Evolutionary conservation across 2,113 vertebrate genomes (phyloP).

Genomic region (Hippocampus mohnikei): DNA sequence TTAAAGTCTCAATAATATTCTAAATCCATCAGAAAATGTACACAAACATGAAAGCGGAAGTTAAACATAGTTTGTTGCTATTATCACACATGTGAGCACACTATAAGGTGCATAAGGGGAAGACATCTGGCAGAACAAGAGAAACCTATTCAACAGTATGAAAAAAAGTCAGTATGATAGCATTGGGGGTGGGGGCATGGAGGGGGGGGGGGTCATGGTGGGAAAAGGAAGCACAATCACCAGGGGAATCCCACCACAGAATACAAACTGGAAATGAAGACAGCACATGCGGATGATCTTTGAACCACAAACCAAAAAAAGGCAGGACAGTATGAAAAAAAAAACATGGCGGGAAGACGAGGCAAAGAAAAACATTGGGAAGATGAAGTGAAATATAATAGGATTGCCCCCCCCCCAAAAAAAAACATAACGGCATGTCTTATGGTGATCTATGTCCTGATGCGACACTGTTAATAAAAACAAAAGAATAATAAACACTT

Average conservation of each 20-base stretch:
- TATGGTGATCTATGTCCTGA: constrained; percentile 1
- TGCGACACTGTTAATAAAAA: constrained; percentile 19
- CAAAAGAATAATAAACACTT: not conserved
- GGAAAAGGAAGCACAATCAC: constrained; percentile 57
- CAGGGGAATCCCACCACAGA: constrained; percentile 59
- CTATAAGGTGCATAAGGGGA: not conserved
- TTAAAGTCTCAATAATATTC: not conserved
- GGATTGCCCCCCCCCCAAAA: not conserved
- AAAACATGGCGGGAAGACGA: constrained; percentile 16
- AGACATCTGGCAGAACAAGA: constrained; percentile 8
- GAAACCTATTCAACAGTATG: constrained; percentile 3
- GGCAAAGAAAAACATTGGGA: constrained; percentile 31
- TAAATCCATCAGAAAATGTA: not conserved
- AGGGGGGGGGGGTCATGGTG: constrained; percentile 42
- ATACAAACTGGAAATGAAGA: constrained; percentile 66
- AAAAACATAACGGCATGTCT: not conserved
- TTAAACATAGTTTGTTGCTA: not conserved
- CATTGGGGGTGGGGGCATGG: not conserved
- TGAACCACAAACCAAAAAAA: constrained; percentile 51
- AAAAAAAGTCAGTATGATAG: constrained; percentile 2
- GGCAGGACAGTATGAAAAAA: constrained; percentile 33
- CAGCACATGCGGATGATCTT: constrained; percentile 48
- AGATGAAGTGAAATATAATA: not conserved
- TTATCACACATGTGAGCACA: not conserved
- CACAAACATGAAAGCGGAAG: not conserved